Conservation (phyloP, 2,113 vertebrate genomes). For the Silurus asotus region DNA sequence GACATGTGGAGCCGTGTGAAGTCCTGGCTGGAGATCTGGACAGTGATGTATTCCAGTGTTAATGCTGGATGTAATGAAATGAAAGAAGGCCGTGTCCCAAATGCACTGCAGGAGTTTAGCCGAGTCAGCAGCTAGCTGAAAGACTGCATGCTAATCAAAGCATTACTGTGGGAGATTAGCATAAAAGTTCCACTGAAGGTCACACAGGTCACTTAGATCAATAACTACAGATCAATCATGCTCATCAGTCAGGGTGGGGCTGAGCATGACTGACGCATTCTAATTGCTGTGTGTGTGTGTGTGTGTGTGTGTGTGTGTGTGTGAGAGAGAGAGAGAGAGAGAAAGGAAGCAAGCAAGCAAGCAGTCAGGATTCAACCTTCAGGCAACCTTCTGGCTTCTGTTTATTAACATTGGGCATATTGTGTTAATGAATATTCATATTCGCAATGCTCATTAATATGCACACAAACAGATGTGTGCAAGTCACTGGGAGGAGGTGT, state of each 20-base stretch:
- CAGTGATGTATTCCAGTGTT: neutral
- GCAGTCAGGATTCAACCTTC: constrained; percentile 20
- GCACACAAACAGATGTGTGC: constrained; percentile 36
- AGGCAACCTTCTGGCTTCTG: constrained; percentile 64
- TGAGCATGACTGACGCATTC: constrained; percentile 62
- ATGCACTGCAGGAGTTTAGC: neutral
- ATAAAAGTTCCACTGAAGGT: neutral
- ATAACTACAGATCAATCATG: constrained; percentile 26
- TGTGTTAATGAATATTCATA: constrained; percentile 79
- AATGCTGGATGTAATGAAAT: neutral
- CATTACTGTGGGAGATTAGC: neutral
- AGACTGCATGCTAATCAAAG: constrained; percentile 23
- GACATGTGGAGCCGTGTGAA: too few species aligned
- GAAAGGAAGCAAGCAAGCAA: neutral
- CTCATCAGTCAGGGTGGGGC: constrained; percentile 73
- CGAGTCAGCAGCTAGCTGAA: neutral
- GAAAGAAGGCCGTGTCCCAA: neutral
- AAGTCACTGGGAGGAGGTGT: neutral
- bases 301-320: neutral
- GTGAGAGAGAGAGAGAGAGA: constrained; percentile 36
- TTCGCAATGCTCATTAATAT: constrained; percentile 74
- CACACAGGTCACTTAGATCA: constrained; percentile 18
- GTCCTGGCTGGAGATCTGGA: too few species aligned
- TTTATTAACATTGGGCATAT: constrained; percentile 72
- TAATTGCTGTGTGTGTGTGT: constrained; percentile 55